Percentiles rank a stretch among this genome's conserved stretches.
Conservation (phyloP, 2,797 vertebrate species). For the Sciurus carolinensis region DNA sequence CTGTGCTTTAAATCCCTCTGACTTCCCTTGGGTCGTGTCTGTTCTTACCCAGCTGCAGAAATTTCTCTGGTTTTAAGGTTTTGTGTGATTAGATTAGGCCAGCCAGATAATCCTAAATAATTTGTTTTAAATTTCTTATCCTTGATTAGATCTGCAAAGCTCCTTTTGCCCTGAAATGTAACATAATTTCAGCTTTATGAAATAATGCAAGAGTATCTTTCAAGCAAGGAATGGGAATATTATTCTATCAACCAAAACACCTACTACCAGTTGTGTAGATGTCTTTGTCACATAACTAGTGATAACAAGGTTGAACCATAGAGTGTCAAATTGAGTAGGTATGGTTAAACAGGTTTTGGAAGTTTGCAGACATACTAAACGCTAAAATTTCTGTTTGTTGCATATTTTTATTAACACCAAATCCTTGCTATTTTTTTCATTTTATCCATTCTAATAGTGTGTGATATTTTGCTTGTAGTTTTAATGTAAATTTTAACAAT, state of each 20-base stretch:
- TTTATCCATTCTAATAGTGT: neutral
- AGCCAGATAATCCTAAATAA: neutral
- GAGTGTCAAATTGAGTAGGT: neutral
- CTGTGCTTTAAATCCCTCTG: neutral
- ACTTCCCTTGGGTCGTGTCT: neutral
- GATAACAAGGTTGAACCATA: too few relatives aligned
- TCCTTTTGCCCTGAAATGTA: neutral
- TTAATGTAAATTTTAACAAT: neutral
- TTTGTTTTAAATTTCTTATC: neutral
- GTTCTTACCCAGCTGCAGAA: neutral
- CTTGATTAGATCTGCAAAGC: neutral
- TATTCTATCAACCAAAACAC: neutral
- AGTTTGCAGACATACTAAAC: neutral
- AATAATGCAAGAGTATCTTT: neutral
- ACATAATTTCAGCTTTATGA: neutral
- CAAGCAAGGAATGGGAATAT: neutral
- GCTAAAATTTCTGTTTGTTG: neutral
- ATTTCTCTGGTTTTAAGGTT: neutral
- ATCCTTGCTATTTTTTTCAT: neutral
- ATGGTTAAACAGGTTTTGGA: neutral
- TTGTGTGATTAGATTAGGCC: neutral
- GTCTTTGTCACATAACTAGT: neutral
- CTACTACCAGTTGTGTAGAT: neutral
- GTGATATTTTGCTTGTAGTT: neutral
- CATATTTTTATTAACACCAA: neutral